These are phyloP conservation scores for Lacerta viridis DNA, from an alignment of 2,797 vertebrate species.

Conservation along the genomic window DNA sequence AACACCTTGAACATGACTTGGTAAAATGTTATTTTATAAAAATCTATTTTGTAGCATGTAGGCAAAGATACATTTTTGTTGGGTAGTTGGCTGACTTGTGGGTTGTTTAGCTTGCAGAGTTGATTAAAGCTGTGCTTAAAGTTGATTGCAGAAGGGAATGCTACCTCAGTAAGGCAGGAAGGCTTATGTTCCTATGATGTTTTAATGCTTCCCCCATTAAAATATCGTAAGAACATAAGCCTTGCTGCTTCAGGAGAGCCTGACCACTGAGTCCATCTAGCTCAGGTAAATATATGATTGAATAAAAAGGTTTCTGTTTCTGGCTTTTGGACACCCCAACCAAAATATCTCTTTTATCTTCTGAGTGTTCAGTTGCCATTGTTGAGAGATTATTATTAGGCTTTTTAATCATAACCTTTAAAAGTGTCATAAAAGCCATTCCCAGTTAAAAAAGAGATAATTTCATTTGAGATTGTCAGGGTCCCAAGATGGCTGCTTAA, in stretches of 20 bases:
- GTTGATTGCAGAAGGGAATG: background rate
- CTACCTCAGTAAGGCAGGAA: no score
- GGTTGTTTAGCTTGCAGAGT: background rate
- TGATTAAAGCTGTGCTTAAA: background rate
- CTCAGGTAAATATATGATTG: background rate
- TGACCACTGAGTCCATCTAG: background rate
- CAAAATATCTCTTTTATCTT: background rate
- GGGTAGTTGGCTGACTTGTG: background rate
- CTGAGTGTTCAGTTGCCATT: no score
- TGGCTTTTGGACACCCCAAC: background rate
- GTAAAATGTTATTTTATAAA: background rate
- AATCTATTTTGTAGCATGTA: constrained; percentile 22
- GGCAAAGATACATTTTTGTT: constrained; percentile 25
- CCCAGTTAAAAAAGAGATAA: background rate
- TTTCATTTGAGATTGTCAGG: background rate
- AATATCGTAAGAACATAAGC: no score
- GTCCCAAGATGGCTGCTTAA: background rate
- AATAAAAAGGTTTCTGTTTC: background rate
- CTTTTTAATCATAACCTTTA: background rate
- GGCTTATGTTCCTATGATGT: no score
- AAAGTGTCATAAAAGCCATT: background rate
- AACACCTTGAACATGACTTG: no score
- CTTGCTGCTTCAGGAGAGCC: no score
- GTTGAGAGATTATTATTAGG: background rate
- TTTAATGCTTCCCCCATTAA: no score